phyloP scores from a whole-genome alignment of 2,888 invertebrate genomes.

The Hanleya hanleyi region DNA sequence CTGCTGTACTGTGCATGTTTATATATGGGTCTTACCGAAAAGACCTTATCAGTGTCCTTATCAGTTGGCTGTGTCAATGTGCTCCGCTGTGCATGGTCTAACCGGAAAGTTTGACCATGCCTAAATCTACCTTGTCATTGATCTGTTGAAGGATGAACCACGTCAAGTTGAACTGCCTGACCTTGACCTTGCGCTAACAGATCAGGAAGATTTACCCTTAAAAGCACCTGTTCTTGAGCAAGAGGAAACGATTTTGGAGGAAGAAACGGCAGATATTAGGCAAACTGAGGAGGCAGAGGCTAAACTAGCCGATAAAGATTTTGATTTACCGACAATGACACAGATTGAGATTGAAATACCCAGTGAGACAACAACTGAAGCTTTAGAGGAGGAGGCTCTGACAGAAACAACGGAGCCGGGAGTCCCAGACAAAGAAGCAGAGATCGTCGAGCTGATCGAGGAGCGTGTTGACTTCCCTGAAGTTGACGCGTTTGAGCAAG shows the following conservation, averaged over 20 bases:
- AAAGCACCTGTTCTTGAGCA: too few species aligned
- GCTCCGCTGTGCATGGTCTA: conserved; percentile 1
- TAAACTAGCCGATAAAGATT: not conserved
- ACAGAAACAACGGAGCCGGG: not conserved
- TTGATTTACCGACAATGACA: not conserved
- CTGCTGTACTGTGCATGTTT: not conserved
- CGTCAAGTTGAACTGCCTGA: not conserved
- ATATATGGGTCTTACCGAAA: too few species aligned
- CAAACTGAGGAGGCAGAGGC: not conserved
- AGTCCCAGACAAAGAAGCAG: not conserved
- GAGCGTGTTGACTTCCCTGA: not conserved
- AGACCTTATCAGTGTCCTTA: too few species aligned
- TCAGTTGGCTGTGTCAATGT: not conserved
- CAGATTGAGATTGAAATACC: conserved; percentile 5
- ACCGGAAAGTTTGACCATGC: too few species aligned
- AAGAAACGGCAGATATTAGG: not conserved
- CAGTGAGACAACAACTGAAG: not conserved
- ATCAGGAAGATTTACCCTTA: not conserved
- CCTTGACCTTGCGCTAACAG: not conserved
- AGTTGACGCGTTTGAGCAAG: not conserved
- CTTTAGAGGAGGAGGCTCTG: not conserved
- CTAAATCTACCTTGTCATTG: not conserved
- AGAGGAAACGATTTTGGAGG: not conserved
- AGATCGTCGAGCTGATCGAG: not conserved
- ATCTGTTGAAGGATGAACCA: not conserved